Conservation (phyloP, 2,888 invertebrate genomes). For the Sycophila texana region DNA sequence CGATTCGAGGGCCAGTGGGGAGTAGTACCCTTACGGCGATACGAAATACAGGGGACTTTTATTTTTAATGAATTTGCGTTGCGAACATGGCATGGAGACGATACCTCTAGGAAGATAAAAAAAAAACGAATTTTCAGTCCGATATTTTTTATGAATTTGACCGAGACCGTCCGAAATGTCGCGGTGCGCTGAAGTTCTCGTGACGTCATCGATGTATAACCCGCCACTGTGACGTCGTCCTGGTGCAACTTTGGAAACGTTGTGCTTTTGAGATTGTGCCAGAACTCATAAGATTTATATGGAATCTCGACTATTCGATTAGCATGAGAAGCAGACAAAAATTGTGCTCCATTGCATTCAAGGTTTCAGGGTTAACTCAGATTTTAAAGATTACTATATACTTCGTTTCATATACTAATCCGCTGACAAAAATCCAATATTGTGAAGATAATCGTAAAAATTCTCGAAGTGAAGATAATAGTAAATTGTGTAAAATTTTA, state of each 20-base stretch:
- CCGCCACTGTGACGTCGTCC: not conserved
- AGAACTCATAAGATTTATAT: conserved; percentile 7
- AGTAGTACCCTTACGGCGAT: too few species aligned
- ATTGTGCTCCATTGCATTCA: not conserved
- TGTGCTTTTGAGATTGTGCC: conserved; percentile 19
- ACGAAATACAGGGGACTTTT: not conserved
- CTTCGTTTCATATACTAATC: too few species aligned
- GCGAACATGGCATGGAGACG: too few species aligned
- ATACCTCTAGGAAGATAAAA: too few species aligned
- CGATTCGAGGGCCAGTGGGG: too few species aligned
- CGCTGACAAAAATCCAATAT: not conserved
- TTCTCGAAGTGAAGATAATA: too few species aligned
- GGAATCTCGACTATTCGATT: conserved; percentile 9
- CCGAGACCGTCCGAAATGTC: not conserved
- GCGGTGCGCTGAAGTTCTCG: not conserved
- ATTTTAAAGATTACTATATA: too few species aligned
- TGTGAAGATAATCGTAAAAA: too few species aligned
- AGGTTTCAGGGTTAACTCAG: too few species aligned
- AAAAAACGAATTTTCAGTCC: too few species aligned
- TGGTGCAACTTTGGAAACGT: not conserved
- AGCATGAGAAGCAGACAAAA: conserved; percentile 4
- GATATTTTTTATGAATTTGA: too few species aligned
- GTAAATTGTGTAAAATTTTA: too few species aligned
- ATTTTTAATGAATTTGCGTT: not conserved
- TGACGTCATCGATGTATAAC: conserved; percentile 7